A percentile compares a stretch with the other conserved stretches of the same genome.
These are phyloP conservation scores for Lanius collurio DNA, from an alignment of 2,113 vertebrate species.

Conservation along the genomic window DNA sequence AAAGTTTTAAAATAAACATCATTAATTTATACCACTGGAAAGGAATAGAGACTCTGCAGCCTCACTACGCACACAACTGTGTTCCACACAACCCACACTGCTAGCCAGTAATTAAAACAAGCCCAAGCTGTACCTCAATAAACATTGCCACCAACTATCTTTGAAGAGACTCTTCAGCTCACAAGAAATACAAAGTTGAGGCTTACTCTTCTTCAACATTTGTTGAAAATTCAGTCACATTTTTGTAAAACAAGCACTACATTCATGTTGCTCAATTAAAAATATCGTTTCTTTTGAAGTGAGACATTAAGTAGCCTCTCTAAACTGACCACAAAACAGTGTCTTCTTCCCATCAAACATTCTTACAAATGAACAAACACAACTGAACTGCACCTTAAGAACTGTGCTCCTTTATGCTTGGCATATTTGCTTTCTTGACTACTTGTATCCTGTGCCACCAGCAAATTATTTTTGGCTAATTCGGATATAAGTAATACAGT, in stretches of 20 bases:
- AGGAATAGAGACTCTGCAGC: background rate
- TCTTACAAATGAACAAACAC: background rate
- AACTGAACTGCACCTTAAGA: background rate
- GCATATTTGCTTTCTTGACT: background rate
- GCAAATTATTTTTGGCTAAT: background rate
- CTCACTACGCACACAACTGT: background rate
- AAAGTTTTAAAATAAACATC: background rate
- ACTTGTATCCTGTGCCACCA: background rate
- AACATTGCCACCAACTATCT: background rate
- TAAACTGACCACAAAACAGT: background rate
- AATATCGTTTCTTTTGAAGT: background rate
- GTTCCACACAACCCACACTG: background rate
- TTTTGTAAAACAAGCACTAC: background rate
- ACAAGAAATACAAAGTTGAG: background rate
- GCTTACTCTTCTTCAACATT: background rate
- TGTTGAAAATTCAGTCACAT: background rate
- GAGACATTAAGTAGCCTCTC: background rate
- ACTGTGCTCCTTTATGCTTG: fast-evolving
- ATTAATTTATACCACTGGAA: background rate
- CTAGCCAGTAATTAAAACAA: background rate
- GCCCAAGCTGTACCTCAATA: background rate
- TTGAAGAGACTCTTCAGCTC: background rate
- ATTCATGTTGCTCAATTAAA: background rate
- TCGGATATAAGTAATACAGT: too few relatives aligned
- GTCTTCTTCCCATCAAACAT: background rate